phyloP scores from a whole-genome alignment of 2,888 invertebrate species.

The Aphelenchoides bicaudatus region DNA sequence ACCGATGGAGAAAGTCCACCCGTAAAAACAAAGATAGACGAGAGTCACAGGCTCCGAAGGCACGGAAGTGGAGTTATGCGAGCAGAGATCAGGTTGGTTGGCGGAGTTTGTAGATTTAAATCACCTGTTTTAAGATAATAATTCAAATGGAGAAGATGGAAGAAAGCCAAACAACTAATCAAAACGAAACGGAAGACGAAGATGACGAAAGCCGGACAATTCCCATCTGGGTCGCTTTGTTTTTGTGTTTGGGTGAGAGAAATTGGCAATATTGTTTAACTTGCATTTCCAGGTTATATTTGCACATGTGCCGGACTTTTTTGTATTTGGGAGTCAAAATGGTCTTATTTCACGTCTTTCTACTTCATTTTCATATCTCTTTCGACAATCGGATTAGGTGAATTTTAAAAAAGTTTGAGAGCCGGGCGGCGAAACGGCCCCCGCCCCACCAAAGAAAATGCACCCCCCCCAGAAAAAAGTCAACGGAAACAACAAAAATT shows the following conservation, averaged over 20 bases:
- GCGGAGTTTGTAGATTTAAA: neutral
- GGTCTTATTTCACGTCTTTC: constrained; percentile 88
- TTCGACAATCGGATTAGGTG: constrained; percentile 81
- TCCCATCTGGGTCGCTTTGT: constrained; percentile 82
- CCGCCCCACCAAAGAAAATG: too few relatives aligned
- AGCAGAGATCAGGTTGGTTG: too few relatives aligned
- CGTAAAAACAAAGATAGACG: constrained; percentile 16
- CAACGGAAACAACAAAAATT: neutral
- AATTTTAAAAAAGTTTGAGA: constrained; percentile 25
- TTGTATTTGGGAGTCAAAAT: constrained; percentile 67
- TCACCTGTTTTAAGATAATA: neutral
- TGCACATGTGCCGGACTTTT: constrained; percentile 78
- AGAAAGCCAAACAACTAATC: neutral
- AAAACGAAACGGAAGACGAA: constrained; percentile 8
- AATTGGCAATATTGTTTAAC: too few relatives aligned
- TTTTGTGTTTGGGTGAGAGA: constrained; percentile 75
- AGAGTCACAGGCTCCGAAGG: too few relatives aligned
- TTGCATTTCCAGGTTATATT: too few relatives aligned
- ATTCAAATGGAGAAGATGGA: constrained; percentile 13
- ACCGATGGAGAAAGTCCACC: neutral
- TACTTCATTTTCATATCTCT: constrained; percentile 95
- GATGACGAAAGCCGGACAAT: constrained; percentile 46
- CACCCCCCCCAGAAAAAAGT: too few relatives aligned
- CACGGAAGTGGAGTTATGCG: too few relatives aligned
- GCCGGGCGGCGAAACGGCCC: neutral